These are phyloP conservation scores for Mastomys natalensis DNA, from an alignment of 2,113 vertebrate genomes.

Conservation along the genomic window DNA sequence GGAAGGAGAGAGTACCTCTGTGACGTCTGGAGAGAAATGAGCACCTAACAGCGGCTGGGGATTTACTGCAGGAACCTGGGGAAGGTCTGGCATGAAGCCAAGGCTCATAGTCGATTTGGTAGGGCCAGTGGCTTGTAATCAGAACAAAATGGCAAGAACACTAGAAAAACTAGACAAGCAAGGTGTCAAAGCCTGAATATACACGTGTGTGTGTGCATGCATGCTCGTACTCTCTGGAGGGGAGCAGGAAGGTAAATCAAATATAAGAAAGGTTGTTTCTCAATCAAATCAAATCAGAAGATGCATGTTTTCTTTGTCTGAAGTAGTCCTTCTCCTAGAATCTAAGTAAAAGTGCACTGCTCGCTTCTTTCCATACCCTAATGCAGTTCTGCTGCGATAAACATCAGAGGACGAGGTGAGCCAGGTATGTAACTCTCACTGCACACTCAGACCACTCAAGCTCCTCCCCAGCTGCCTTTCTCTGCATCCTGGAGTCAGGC, in stretches of 20 bases:
- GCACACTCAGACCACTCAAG: not conserved
- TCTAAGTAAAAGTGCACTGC: not conserved
- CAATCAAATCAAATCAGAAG: too few species aligned
- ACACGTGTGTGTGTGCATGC: not conserved
- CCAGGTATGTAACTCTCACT: not conserved
- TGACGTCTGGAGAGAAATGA: not conserved
- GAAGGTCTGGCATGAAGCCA: accelerated
- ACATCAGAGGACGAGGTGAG: not conserved
- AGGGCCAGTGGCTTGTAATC: not conserved
- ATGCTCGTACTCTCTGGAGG: not conserved
- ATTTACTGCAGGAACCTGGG: not conserved
- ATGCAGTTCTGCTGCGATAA: not conserved
- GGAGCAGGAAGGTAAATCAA: too few species aligned
- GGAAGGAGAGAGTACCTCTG: not conserved
- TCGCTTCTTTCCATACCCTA: not conserved
- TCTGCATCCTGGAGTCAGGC: not conserved
- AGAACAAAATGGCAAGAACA: not conserved
- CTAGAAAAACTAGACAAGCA: not conserved
- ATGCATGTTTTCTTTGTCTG: not conserved
- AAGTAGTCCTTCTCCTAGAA: not conserved
- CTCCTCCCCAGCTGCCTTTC: not conserved
- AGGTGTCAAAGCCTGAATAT: not conserved
- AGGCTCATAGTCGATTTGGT: not conserved
- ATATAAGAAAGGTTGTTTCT: not conserved
- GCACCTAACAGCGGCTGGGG: accelerated